These are phyloP conservation scores for Caradrina clavipalpis DNA, from an alignment of 2,888 invertebrate genomes.

Conservation along the genomic window DNA sequence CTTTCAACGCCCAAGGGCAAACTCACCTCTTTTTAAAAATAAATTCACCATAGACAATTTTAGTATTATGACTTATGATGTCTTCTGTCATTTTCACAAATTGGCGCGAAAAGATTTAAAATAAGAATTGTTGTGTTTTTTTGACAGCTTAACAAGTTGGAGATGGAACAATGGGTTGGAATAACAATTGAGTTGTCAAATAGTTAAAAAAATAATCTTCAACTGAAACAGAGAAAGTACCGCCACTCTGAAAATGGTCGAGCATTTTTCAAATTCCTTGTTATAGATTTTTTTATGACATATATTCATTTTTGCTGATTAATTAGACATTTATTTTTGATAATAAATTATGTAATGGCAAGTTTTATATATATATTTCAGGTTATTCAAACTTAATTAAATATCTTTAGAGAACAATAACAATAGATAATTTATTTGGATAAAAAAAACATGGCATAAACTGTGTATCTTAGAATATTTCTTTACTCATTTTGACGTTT, in stretches of 20 bases:
- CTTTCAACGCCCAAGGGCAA: conserved; percentile 64
- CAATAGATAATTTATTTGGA: neutral
- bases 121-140: neutral
- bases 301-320: no score
- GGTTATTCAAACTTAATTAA: conserved; percentile 7
- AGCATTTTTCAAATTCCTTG: no score
- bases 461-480: neutral
- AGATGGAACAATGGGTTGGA: no score
- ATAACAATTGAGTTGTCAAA: no score
- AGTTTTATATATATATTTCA: conserved; percentile 9
- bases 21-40: conserved; percentile 46
- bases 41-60: conserved; percentile 41
- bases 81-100: conserved; percentile 5
- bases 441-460: neutral
- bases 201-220: no score
- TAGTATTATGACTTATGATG: conserved; percentile 30
- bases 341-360: neutral
- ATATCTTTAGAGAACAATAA: conserved; percentile 14
- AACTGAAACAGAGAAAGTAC: no score
- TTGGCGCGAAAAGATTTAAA: neutral
- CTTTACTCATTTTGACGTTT: neutral
- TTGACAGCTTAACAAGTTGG: no score
- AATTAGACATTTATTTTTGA: no score
- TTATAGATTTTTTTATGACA: no score
- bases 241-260: no score